Evolutionary conservation across 1,140 invertebrate genomes (phyloP).

Genomic region (Drosophila teissieri): DNA sequence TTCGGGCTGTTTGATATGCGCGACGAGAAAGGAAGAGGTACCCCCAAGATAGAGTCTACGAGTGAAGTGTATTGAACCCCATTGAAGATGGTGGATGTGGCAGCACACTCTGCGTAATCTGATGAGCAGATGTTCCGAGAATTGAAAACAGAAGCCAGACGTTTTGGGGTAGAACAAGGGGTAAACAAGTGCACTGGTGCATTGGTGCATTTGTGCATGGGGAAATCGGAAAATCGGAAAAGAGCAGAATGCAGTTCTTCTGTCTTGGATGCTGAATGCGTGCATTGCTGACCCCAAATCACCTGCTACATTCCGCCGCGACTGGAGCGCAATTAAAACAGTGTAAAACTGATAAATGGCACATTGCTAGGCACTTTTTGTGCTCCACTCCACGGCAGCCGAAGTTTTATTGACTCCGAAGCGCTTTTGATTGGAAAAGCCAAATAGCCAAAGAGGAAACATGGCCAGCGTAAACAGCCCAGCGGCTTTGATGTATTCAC

Average conservation of each 20-base stretch:
- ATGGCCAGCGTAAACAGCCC: conserved; percentile 47
- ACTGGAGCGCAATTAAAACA: conserved; percentile 44
- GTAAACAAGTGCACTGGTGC: conserved; percentile 48
- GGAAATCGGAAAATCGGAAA: conserved; percentile 1
- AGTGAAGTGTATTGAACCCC: conserved; percentile 57
- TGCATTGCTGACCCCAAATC: conserved; percentile 65
- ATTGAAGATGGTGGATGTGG: conserved; percentile 6
- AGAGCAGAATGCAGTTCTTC: conserved; percentile 14
- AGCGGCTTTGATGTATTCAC: conserved; percentile 62
- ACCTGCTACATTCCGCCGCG: conserved; percentile 54
- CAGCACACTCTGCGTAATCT: conserved; percentile 48
- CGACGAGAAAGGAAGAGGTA: conserved; percentile 11
- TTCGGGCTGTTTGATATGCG: conserved; percentile 38
- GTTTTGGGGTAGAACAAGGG: conserved; percentile 19
- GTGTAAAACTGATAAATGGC: conserved; percentile 58
- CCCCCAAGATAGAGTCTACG: conserved; percentile 12
- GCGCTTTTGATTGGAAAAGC: conserved; percentile 5
- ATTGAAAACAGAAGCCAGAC: conserved; percentile 43
- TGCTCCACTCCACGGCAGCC: not conserved
- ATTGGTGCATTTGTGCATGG: conserved; percentile 1
- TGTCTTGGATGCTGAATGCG: conserved; percentile 4
- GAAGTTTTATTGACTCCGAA: conserved; percentile 11
- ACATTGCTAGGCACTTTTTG: conserved; percentile 26
- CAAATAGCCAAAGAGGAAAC: conserved; percentile 14
- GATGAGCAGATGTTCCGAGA: conserved; percentile 71